Conservation (phyloP, 1,140 invertebrate genomes). For the Onthophagus taurus region DNA sequence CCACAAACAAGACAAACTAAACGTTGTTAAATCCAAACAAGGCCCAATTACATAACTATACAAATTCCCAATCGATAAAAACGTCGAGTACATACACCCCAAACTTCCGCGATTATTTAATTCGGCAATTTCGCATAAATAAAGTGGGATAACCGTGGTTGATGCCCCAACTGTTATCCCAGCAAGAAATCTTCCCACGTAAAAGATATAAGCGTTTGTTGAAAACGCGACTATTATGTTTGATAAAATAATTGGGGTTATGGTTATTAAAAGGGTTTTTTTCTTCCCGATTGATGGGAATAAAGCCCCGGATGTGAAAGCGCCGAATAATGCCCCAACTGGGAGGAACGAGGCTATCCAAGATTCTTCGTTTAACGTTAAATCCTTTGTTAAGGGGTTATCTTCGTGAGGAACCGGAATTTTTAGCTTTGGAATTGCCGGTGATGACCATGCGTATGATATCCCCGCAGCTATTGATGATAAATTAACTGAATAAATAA, state of each 20-base stretch:
- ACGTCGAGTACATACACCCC: slow-evolving; percentile 20
- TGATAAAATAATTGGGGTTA: slow-evolving; percentile 50
- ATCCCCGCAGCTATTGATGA: slow-evolving; percentile 51
- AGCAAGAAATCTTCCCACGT: slow-evolving; percentile 42
- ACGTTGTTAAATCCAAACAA: slow-evolving; percentile 26
- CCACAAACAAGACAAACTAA: slow-evolving; percentile 26
- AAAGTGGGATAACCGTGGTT: slow-evolving; percentile 54
- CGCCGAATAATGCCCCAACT: slow-evolving; percentile 60
- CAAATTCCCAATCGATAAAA: slow-evolving; percentile 22
- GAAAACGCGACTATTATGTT: slow-evolving; percentile 55
- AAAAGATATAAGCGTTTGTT: slow-evolving; percentile 41
- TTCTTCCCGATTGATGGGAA: slow-evolving; percentile 7
- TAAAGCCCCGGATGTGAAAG: not conserved
- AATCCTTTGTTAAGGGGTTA: slow-evolving; percentile 25
- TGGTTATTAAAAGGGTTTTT: slow-evolving; percentile 1
- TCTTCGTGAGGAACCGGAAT: slow-evolving; percentile 11
- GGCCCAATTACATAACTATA: slow-evolving; percentile 24
- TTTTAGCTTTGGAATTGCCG: slow-evolving; percentile 48
- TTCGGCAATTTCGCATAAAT: slow-evolving; percentile 57
- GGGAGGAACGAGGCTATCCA: slow-evolving; percentile 76
- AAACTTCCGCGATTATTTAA: slow-evolving; percentile 52
- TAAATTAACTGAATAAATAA: slow-evolving; percentile 49
- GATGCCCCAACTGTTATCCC: slow-evolving; percentile 59
- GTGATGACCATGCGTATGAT: slow-evolving; percentile 64
- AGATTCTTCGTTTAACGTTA: slow-evolving; percentile 47